phyloP scores from a whole-genome alignment of 2,888 invertebrate genomes.

The Kryphioiulus occultus region DNA sequence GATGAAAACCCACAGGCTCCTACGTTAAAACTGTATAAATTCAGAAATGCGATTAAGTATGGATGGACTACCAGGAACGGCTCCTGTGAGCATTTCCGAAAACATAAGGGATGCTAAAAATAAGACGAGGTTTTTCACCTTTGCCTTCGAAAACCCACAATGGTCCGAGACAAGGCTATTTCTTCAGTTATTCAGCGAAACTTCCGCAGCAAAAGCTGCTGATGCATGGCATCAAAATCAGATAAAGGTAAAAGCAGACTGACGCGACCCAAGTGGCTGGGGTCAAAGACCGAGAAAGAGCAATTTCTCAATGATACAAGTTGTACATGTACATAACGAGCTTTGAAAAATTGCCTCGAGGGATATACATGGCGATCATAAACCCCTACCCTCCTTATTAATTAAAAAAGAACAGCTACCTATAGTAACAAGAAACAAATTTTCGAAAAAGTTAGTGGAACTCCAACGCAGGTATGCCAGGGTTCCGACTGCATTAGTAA shows the following conservation, averaged over 20 bases:
- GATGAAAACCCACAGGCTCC: neutral
- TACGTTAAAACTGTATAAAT: neutral
- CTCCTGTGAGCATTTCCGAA: neutral
- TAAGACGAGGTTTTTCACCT: conserved; percentile 1
- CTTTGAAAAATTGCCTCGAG: too few species aligned
- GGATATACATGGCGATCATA: too few species aligned
- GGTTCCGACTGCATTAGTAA: too few species aligned
- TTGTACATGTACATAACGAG: too few species aligned
- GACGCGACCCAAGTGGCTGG: neutral
- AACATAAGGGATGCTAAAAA: neutral
- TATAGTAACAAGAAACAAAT: too few species aligned
- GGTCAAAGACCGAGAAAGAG: neutral
- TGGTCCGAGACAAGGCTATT: neutral
- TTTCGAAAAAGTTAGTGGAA: too few species aligned
- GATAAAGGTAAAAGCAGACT: neutral
- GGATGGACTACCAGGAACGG: neutral
- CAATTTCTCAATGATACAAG: too few species aligned
- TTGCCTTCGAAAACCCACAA: neutral
- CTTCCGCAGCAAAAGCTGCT: neutral
- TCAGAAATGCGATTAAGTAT: neutral
- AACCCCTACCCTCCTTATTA: too few species aligned
- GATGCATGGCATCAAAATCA: neutral
- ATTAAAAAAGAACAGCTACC: too few species aligned
- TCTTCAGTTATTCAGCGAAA: neutral
- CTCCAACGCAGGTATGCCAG: too few species aligned